phyloP scores from a whole-genome alignment of 2,113 vertebrate genomes.

The Pelmatolapia mariae region DNA sequence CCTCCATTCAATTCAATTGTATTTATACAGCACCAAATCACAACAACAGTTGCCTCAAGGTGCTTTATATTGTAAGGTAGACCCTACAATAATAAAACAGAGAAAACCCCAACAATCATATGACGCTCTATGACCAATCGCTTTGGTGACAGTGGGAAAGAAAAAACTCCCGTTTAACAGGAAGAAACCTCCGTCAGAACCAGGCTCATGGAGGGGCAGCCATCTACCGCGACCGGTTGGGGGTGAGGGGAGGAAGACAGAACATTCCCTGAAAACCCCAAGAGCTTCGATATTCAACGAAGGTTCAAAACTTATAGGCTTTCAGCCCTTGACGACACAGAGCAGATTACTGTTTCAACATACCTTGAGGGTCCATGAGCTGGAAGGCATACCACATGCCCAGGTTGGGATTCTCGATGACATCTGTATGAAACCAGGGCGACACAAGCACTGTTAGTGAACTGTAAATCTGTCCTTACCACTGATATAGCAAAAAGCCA shows the following conservation, averaged over 20 bases:
- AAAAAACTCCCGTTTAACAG: not conserved
- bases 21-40: not conserved
- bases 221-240: not conserved
- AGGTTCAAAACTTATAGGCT: not conserved
- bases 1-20: not conserved
- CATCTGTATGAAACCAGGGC: slow-evolving; percentile 62
- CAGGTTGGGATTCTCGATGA: slow-evolving; percentile 73
- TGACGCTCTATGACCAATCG: not conserved
- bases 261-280: not conserved
- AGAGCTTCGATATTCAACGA: not conserved
- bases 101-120: not conserved
- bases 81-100: not conserved
- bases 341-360: not conserved
- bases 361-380: slow-evolving; percentile 77
- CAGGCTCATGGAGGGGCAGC: not conserved
- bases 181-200: not conserved
- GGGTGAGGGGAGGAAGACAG: not conserved
- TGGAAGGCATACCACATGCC: slow-evolving; percentile 81
- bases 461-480: not conserved
- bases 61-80: not conserved
- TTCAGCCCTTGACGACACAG: not conserved
- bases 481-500: not conserved
- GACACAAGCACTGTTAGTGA: not conserved
- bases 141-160: not conserved
- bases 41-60: not conserved